Conservation (phyloP, 2,888 invertebrate species). For the Deilephila elpenor region DNA sequence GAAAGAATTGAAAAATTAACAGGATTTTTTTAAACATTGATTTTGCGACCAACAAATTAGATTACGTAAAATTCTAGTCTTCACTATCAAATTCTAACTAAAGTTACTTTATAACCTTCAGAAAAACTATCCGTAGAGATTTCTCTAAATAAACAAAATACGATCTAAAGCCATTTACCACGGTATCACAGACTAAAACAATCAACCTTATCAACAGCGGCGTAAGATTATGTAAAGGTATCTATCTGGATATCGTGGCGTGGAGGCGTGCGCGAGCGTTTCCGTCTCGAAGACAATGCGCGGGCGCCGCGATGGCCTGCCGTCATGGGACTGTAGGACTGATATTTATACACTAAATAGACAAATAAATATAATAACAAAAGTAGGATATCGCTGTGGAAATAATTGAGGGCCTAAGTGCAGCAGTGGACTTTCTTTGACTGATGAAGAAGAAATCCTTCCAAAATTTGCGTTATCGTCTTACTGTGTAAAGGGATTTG, state of each 20-base stretch:
- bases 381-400: no score
- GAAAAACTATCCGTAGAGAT: neutral
- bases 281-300: conserved; percentile 73
- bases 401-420: no score
- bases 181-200: neutral
- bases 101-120: neutral
- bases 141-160: neutral
- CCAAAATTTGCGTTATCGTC: no score
- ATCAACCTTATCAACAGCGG: conserved; percentile 36
- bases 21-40: no score
- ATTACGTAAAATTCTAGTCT: no score
- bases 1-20: no score
- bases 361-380: no score
- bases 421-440: no score
- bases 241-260: conserved; percentile 45
- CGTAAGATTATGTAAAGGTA: conserved; percentile 48
- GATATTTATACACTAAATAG: conserved; percentile 33
- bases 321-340: conserved; percentile 73
- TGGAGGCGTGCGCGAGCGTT: conserved; percentile 48
- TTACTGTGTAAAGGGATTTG: no score
- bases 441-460: no score
- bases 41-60: no score
- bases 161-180: neutral
- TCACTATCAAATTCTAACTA: neutral
- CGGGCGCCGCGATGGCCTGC: conserved; percentile 55